phyloP scores from a whole-genome alignment of 2,113 vertebrate genomes.

The Muscicapa adusta region DNA sequence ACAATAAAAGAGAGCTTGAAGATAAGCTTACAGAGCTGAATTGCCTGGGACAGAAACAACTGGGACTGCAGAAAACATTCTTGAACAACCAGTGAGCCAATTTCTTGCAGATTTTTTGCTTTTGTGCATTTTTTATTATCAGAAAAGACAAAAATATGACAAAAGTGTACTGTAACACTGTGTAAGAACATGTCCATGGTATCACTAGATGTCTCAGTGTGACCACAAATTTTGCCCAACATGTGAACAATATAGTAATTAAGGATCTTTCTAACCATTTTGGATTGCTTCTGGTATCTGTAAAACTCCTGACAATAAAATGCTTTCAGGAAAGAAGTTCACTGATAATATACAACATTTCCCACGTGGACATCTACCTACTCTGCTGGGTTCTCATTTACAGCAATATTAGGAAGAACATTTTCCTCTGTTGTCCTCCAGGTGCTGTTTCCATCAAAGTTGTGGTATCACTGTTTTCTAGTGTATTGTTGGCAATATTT shows the following conservation, averaged over 20 bases:
- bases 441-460: neutral
- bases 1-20: neutral
- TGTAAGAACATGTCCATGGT: neutral
- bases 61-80: neutral
- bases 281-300: neutral
- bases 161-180: neutral
- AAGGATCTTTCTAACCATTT: neutral
- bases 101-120: neutral
- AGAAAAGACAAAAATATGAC: neutral
- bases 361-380: neutral
- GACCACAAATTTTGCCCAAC: neutral
- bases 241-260: neutral
- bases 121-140: neutral
- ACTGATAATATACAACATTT: neutral
- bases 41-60: neutral
- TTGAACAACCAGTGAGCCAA: neutral
- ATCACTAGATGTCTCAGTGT: neutral
- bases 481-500: neutral
- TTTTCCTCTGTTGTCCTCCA: neutral
- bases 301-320: constrained; percentile 3
- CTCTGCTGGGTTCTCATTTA: neutral
- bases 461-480: neutral
- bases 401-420: neutral
- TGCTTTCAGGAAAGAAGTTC: neutral
- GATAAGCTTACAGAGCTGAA: neutral